phyloP scores from a whole-genome alignment of 2,888 invertebrate genomes.

The Brachycybe producta region DNA sequence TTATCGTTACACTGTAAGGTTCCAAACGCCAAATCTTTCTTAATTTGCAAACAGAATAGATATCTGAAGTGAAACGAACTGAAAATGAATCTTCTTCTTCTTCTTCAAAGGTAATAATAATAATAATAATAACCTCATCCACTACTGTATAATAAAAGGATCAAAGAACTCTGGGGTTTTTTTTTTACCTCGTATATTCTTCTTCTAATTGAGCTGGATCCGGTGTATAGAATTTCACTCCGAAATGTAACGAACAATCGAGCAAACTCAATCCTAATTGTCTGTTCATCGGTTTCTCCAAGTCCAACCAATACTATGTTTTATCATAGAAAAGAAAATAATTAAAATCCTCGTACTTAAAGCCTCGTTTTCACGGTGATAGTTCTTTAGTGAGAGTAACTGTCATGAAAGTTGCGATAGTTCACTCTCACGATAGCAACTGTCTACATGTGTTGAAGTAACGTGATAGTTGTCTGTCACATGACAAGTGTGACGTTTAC shows the following conservation, averaged over 20 bases:
- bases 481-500: no score
- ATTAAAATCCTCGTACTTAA: no score
- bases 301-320: constrained; percentile 95
- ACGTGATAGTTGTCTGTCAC: no score
- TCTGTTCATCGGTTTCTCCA: constrained; percentile 88
- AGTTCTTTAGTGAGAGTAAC: no score
- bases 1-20: constrained; percentile 94
- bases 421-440: no score
- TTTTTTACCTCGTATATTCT: constrained; percentile 65
- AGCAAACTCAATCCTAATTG: constrained; percentile 83
- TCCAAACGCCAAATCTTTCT: constrained; percentile 84
- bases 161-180: no score
- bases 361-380: no score
- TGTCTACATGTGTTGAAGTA: no score
- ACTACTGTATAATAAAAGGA: no score
- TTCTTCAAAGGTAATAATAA: neutral
- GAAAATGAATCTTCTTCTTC: neutral
- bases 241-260: constrained; percentile 59
- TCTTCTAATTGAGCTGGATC: constrained; percentile 96
- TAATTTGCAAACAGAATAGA: constrained; percentile 54
- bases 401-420: no score
- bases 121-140: no score
- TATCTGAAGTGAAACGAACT: constrained; percentile 16
- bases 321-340: no score
- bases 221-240: constrained; percentile 98